Conservation (phyloP, 1,140 invertebrate genomes). For the Amyelois transitella region DNA sequence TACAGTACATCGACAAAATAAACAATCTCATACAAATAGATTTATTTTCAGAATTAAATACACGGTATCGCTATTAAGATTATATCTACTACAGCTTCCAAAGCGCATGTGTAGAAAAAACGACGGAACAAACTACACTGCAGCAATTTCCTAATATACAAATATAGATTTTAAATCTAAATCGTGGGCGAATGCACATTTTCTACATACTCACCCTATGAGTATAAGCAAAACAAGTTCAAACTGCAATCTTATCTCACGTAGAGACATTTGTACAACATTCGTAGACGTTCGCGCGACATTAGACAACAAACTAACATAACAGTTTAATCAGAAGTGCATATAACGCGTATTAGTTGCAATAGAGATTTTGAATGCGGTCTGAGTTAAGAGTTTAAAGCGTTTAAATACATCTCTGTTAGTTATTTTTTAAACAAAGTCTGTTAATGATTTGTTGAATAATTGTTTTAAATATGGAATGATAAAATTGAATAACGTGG, state of each 20-base stretch:
- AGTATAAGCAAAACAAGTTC: background rate
- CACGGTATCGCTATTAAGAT: no score
- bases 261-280: slow-evolving; percentile 30
- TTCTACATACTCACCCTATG: background rate
- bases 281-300: slow-evolving; percentile 47
- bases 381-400: slow-evolving; percentile 14
- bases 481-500: no score
- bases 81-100: no score
- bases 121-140: no score
- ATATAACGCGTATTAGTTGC: slow-evolving; percentile 65
- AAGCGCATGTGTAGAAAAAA: no score
- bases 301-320: slow-evolving; percentile 57
- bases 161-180: no score
- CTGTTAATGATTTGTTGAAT: background rate
- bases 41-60: no score
- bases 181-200: background rate
- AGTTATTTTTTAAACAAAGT: background rate
- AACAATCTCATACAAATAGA: no score
- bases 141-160: no score
- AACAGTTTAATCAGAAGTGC: slow-evolving; percentile 67
- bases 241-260: slow-evolving; percentile 35
- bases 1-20: no score
- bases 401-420: background rate
- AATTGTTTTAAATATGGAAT: no score
- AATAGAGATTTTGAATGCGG: slow-evolving; percentile 20